Evolutionary conservation across 1,140 invertebrate species (phyloP), one percentile per base, ranked within the genome.

Genomic region (Drosophila nigromelanica): DNA sequence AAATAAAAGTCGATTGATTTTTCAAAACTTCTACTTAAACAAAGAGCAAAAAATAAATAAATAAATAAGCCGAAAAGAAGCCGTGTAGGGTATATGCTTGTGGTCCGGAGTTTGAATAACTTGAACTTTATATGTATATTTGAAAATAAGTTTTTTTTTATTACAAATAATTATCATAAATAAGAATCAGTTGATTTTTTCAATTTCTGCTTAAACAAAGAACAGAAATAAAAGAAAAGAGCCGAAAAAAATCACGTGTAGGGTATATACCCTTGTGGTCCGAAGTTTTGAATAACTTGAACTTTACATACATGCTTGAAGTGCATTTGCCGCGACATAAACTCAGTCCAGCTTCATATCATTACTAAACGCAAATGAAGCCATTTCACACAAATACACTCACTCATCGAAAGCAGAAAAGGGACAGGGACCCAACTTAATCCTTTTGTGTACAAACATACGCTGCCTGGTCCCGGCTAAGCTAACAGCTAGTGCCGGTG

Each of bases 401-500:
- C 14, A 18, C 33, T 30, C 14, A 51, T 63, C n/a, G 24, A 43
- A 50, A 55, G 39, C 33, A 7, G 47, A 45, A 21, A 52, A 11
- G 47, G 47, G 27, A n/a, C 35, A 24, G 15, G 15, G 42, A 42
- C 60, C 64, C 50, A 87, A 87, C 78, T 87, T 82, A 87, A 87
- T 87, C 82, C 78, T 82, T 86, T 87, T 86, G 75, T 73, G 64
- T 66, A 76, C 72, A 79, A 86, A 82, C 82, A 82, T 87, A 86
- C 82, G 78, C 69, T 63, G 55, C 56, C 59, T 30, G 43, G 45
- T 42, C n/a, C 37, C 14, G 33, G 30, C 8, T 55, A 27, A 63
- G 58, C 59, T 33, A 59, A 52, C 40, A 52, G 55, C 33, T 60
- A 8, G 52, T 48, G 33, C 14, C 14, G 10, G 30, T 30, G n/a